A percentile compares a stretch with the other conserved stretches of the same genome.
phyloP scores from a whole-genome alignment of 2,888 invertebrate species.

The Xestoiulus laeticollis region DNA sequence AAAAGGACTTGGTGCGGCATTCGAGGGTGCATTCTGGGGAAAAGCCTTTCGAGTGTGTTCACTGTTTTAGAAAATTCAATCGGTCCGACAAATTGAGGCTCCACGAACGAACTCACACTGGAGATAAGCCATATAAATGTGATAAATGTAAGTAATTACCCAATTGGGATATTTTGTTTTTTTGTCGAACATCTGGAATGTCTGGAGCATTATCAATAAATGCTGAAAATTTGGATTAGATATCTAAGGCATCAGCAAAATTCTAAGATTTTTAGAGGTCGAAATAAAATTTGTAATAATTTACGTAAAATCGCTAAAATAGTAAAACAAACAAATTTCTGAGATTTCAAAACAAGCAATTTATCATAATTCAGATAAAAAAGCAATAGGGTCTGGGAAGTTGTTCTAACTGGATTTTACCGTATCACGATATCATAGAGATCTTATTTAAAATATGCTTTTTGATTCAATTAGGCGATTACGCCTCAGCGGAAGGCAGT shows the following conservation, averaged over 20 bases:
- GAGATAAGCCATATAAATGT: constrained; percentile 71
- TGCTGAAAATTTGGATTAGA: too few relatives aligned
- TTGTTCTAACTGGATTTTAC: too few relatives aligned
- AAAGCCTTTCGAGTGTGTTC: constrained; percentile 44
- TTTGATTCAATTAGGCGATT: constrained; percentile 58
- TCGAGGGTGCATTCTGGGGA: constrained; percentile 52
- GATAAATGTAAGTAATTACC: not conserved
- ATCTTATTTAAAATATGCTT: not conserved
- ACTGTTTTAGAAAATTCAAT: constrained; percentile 47
- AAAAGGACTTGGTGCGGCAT: constrained; percentile 52
- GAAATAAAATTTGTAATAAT: too few relatives aligned
- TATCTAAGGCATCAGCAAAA: too few relatives aligned
- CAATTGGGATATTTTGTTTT: not conserved
- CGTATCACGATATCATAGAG: too few relatives aligned
- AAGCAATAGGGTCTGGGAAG: too few relatives aligned
- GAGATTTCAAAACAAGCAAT: not conserved
- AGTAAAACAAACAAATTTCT: too few relatives aligned
- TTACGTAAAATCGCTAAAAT: not conserved
- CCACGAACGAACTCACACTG: constrained; percentile 72
- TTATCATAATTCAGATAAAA: too few relatives aligned
- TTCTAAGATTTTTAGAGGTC: not conserved
- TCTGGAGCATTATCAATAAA: too few relatives aligned
- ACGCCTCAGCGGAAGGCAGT: constrained; percentile 64
- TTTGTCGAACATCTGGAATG: too few relatives aligned
- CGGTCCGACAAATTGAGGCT: constrained; percentile 51